Conservation (phyloP, 2,113 vertebrate species). For the Prionailurus bengalensis region DNA sequence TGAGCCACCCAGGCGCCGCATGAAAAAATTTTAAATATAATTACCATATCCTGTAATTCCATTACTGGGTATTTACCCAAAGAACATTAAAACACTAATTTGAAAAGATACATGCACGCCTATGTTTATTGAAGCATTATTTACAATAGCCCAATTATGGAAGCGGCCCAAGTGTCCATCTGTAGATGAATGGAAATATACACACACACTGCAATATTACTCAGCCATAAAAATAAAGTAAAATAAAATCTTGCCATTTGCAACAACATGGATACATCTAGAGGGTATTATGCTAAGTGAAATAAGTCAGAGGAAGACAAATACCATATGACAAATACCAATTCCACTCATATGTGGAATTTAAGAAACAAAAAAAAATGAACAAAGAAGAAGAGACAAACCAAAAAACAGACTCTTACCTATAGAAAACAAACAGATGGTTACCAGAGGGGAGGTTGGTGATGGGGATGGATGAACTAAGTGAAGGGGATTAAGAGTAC, state of each 20-base stretch:
- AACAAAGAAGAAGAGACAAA: background rate
- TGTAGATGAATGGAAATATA: background rate
- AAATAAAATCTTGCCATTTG: background rate
- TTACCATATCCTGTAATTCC: background rate
- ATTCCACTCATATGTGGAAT: background rate
- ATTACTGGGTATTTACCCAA: background rate
- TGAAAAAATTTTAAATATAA: background rate
- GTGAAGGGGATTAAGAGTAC: background rate
- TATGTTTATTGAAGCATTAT: background rate
- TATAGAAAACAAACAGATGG: background rate
- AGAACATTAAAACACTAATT: background rate
- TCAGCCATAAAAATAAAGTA: background rate
- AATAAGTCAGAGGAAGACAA: background rate
- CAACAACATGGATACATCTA: background rate
- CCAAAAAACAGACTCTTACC: background rate
- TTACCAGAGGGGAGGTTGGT: background rate
- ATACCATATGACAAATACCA: background rate
- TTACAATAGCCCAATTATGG: background rate
- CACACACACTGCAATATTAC: background rate
- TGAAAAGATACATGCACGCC: background rate
- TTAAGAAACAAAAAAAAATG: background rate
- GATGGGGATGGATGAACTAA: background rate
- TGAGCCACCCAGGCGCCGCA: too few species aligned
- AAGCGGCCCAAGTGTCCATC: background rate
- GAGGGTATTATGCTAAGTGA: background rate